These are phyloP conservation scores for Cabera pusaria DNA, from an alignment of 2,888 invertebrate genomes.

Conservation along the genomic window DNA sequence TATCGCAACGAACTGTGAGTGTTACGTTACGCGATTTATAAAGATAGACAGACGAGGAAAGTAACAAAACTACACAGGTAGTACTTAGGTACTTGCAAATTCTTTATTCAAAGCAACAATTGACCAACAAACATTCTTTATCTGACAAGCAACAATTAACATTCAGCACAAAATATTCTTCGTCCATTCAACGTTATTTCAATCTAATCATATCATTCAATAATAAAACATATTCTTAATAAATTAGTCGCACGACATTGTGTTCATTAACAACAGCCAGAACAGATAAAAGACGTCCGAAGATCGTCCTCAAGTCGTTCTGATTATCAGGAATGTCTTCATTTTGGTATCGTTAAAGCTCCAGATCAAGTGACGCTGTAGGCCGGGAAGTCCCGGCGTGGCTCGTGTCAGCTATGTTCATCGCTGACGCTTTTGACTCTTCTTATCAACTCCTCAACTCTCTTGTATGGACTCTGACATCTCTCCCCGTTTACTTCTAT, in stretches of 20 bases:
- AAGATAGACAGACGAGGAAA: background rate
- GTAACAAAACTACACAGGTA: constrained; percentile 6
- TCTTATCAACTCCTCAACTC: constrained; percentile 69
- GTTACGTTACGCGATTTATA: too few relatives aligned
- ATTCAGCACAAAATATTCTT: constrained; percentile 36
- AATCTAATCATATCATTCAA: constrained; percentile 33
- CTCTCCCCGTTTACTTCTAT: constrained; percentile 60
- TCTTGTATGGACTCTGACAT: constrained; percentile 72
- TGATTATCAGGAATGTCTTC: constrained; percentile 33
- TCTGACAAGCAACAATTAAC: constrained; percentile 40
- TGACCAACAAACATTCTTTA: constrained; percentile 34
- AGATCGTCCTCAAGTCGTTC: too few relatives aligned
- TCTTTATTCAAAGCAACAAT: constrained; percentile 45
- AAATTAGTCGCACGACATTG: constrained; percentile 20
- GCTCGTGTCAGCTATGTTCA: constrained; percentile 77
- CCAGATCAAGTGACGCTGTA: constrained; percentile 45
- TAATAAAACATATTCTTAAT: constrained; percentile 24
- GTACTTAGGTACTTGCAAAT: constrained; percentile 29
- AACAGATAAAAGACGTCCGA: too few relatives aligned
- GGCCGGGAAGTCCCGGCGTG: constrained; percentile 68
- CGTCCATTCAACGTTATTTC: constrained; percentile 32
- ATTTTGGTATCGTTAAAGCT: constrained; percentile 33
- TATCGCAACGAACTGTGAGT: constrained; percentile 5
- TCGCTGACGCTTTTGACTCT: constrained; percentile 67
- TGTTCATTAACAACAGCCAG: too few relatives aligned